These are phyloP conservation scores for Myopa tessellatipennis DNA, from an alignment of 2,888 invertebrate species.

Conservation along the genomic window DNA sequence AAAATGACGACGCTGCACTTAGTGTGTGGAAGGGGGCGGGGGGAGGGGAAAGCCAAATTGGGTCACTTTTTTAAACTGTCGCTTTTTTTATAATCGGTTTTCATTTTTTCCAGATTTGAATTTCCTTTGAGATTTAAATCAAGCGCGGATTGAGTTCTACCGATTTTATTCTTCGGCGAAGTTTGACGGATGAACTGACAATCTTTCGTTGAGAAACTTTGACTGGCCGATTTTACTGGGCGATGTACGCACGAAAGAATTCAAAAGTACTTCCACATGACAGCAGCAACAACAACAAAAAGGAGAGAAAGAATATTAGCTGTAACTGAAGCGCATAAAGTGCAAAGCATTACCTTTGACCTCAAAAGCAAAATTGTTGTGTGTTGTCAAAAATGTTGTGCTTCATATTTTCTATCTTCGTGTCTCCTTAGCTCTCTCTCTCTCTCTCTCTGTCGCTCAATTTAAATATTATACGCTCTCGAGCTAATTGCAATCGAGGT, in stretches of 20 bases:
- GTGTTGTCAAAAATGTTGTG: background rate
- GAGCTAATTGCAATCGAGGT: background rate
- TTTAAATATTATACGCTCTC: too few species aligned
- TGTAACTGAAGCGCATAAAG: conserved; percentile 25
- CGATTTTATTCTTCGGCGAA: background rate
- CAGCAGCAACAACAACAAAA: background rate
- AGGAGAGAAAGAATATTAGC: background rate
- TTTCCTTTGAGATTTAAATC: background rate
- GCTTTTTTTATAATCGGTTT: too few species aligned
- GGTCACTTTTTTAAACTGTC: background rate
- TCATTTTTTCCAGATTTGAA: background rate
- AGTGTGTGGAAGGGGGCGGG: too few species aligned
- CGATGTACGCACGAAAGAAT: too few species aligned
- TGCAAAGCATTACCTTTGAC: conserved; percentile 29
- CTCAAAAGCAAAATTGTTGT: conserved; percentile 27
- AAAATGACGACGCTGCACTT: conserved; percentile 32
- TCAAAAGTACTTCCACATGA: too few species aligned
- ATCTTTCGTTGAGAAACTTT: background rate
- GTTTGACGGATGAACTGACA: too few species aligned
- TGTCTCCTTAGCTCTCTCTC: background rate
- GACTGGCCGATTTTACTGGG: background rate
- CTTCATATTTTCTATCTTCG: background rate
- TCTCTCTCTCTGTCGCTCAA: background rate
- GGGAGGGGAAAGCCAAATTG: background rate
- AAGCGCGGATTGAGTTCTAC: conserved; percentile 8